Conservation (phyloP, 1,140 invertebrate genomes). For the Drosophila melanogaster region Release_6_plus_ISO1_MT NT_037436.4:18955501-18956000, state of each 20-base stretch:
- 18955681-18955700: constrained; percentile 15
- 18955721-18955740: constrained; percentile 55
- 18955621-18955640: neutral
- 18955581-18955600: constrained; percentile 5
- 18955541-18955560: constrained; percentile 50
- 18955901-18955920: constrained; percentile 10
- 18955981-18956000: constrained; percentile 52
- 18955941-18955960: neutral
- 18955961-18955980: constrained; percentile 1
- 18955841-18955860: constrained; percentile 76
- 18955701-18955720: constrained; percentile 73
- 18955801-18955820: constrained; percentile 48
- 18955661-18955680: constrained; percentile 76
- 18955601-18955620: neutral
- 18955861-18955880: constrained; percentile 46
- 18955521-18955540: constrained; percentile 56
- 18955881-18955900: constrained; percentile 7
- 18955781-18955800: constrained; percentile 66
- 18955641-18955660: constrained; percentile 54
- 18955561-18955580: constrained; percentile 59
- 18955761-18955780: constrained; percentile 80
- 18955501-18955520: constrained; percentile 8
- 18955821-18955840: constrained; percentile 70
- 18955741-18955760: constrained; percentile 59
- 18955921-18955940: neutral